These are phyloP conservation scores for Astreopora myriophthalma DNA, from an alignment of 64 coral and sea anemone genomes.

Conservation along the genomic window DNA sequence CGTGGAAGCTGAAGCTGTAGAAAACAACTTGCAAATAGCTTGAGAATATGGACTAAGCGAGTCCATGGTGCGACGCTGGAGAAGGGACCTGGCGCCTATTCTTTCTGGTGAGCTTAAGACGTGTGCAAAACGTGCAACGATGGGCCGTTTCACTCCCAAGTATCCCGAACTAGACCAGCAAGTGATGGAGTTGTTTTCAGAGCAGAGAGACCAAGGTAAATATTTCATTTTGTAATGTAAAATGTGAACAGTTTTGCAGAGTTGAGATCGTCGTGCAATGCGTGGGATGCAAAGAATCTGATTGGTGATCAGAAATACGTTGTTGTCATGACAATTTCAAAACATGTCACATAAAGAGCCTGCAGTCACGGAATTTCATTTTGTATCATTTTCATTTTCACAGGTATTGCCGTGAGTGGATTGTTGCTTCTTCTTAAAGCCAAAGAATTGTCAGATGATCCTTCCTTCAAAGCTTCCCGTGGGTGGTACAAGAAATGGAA, in stretches of 20 bases:
- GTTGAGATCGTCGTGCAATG: too few relatives aligned
- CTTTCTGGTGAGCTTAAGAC: not conserved
- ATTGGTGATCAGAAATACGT: not conserved
- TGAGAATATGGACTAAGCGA: not conserved
- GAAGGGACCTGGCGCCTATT: not conserved
- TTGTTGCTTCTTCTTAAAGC: too few relatives aligned
- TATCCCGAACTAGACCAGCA: not conserved
- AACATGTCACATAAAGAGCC: not conserved
- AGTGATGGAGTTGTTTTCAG: slow-evolving; percentile 2
- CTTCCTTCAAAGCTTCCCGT: not conserved
- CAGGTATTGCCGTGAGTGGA: too few relatives aligned
- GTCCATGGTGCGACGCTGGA: slow-evolving; percentile 1
- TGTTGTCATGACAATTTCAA: slow-evolving; percentile 10
- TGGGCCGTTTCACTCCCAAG: not conserved
- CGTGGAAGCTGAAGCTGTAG: not conserved
- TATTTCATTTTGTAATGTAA: not conserved
- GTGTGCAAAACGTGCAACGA: not conserved
- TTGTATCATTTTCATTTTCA: not conserved
- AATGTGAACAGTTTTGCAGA: too few relatives aligned
- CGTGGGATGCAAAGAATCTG: not conserved
- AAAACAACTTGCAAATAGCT: not conserved
- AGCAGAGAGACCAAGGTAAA: not conserved
- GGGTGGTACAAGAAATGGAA: not conserved
- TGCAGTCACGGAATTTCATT: not conserved
- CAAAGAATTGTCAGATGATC: too few relatives aligned